A percentile compares a stretch with the other conserved stretches of the same genome.
Conservation (phyloP, 2,888 invertebrate genomes). For the Macrosiphum euphorbiae region DNA sequence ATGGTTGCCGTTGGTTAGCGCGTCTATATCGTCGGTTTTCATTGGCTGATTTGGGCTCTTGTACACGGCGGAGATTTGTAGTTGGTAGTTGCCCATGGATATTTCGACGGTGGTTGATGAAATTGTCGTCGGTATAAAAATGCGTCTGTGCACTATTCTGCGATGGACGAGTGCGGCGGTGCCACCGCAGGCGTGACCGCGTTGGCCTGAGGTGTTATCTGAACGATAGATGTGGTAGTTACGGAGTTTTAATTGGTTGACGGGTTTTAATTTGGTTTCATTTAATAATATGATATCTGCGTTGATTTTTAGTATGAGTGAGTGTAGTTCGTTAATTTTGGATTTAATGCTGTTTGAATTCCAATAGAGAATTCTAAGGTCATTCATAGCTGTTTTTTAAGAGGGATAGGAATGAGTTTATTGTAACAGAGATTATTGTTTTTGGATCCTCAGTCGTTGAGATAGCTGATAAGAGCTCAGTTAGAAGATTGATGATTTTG, state of each 20-base stretch:
- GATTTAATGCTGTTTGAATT: constrained; percentile 16
- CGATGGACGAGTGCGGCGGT: neutral
- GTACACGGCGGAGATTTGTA: neutral
- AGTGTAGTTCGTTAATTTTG: neutral
- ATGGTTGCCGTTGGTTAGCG: too few relatives aligned
- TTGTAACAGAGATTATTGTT: neutral
- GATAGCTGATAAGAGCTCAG: neutral
- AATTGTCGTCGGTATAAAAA: neutral
- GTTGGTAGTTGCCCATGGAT: neutral
- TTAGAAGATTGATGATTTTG: neutral
- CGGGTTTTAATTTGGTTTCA: neutral
- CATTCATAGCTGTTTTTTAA: neutral
- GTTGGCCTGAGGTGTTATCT: neutral
- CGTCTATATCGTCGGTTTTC: too few relatives aligned
- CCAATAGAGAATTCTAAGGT: neutral
- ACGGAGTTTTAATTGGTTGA: neutral
- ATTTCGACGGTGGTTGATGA: neutral
- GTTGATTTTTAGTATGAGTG: neutral
- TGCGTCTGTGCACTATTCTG: neutral
- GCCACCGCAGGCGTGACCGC: neutral
- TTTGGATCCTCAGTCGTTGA: neutral
- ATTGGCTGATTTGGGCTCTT: too few relatives aligned
- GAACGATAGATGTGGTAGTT: neutral
- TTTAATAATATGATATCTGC: neutral
- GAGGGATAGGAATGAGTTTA: neutral